phyloP scores from a whole-genome alignment of 2,113 vertebrate species.

The Bombycilla garrulus region DNA sequence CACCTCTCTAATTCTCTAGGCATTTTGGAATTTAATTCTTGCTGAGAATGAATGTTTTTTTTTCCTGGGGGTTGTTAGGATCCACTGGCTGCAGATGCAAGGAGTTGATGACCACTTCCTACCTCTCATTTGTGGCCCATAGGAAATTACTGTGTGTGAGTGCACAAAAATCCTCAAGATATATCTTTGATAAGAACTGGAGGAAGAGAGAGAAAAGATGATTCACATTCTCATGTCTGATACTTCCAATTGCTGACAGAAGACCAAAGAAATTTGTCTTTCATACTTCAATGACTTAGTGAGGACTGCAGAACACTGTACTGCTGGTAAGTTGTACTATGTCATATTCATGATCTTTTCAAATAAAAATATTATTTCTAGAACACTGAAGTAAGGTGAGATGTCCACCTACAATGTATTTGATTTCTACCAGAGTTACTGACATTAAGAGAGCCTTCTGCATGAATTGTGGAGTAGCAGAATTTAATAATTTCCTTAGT shows the following conservation, averaged over 20 bases:
- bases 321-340: background rate
- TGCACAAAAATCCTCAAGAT: background rate
- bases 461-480: background rate
- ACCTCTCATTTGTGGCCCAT: fast-evolving
- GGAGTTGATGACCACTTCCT: background rate
- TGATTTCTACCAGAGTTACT: background rate
- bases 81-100: background rate
- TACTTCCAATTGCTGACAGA: background rate
- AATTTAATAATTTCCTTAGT: background rate
- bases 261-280: background rate
- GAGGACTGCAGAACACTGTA: background rate
- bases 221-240: background rate
- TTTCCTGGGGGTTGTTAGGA: background rate
- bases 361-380: background rate
- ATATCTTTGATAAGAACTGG: background rate
- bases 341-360: background rate
- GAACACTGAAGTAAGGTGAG: background rate
- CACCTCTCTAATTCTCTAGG: background rate
- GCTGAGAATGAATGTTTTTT: background rate
- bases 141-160: background rate
- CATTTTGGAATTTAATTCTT: background rate
- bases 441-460: background rate
- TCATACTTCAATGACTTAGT: background rate
- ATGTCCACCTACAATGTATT: background rate
- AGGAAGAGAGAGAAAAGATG: background rate